Conservation (phyloP, 1,140 invertebrate species). For the Micrasema minimum region DNA sequence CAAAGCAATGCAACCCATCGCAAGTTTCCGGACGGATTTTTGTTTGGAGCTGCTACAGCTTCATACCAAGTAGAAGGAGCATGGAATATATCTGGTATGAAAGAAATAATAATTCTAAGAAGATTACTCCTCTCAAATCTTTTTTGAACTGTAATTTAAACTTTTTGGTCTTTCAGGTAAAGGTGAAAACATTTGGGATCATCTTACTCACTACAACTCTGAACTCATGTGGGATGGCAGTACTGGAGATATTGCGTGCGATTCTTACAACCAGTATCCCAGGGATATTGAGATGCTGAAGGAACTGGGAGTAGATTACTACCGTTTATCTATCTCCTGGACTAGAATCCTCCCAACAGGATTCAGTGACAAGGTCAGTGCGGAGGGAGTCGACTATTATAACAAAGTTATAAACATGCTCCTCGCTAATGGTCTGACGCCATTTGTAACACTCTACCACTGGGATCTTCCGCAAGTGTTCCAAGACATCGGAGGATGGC, state of each 20-base stretch:
- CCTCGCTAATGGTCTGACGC: conserved; percentile 65
- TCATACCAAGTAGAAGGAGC: conserved; percentile 71
- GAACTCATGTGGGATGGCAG: conserved; percentile 60
- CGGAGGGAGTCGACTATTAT: conserved; percentile 69
- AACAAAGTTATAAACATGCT: conserved; percentile 69
- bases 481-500: conserved; percentile 60
- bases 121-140: too few species aligned
- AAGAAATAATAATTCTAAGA: background rate
- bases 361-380: conserved; percentile 63
- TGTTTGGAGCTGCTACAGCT: conserved; percentile 67
- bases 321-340: conserved; percentile 74
- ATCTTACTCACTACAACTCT: conserved; percentile 58
- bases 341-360: conserved; percentile 69
- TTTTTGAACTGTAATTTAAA: too few species aligned
- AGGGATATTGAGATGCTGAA: conserved; percentile 67
- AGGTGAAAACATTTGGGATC: conserved; percentile 67
- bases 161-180: conserved; percentile 59
- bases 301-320: conserved; percentile 65
- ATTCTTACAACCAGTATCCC: conserved; percentile 70
- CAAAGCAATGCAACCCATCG: conserved; percentile 49
- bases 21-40: conserved; percentile 67
- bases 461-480: conserved; percentile 61
- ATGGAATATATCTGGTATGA: conserved; percentile 67
- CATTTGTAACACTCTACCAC: conserved; percentile 64
- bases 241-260: conserved; percentile 71